Base-by-base conservation (phyloP, 2,888 invertebrate species). In the Dendrolimus houi region DNA sequence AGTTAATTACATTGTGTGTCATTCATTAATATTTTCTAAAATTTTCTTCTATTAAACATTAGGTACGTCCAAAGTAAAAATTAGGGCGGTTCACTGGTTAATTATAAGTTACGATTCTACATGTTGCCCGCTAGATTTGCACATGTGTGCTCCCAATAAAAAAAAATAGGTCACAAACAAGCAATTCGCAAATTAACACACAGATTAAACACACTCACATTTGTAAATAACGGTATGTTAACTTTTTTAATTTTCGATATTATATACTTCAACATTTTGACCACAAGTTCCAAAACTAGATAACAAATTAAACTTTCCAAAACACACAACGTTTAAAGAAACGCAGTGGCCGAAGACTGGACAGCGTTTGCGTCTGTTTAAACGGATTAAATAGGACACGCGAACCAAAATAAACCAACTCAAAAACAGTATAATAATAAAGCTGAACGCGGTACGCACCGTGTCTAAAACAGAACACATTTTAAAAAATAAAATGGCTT, bases 311-410 rank as follows among this genome's bases (percentile, higher is more conserved):
- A 47, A 47, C 47, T 47, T 47, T 47, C 47, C 77, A 72, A 72
- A 78, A 82, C 75, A 85, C 85, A 83, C 87, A 76, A 83, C 88
- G 81, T 85, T 77, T 77, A 75, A 78, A 81, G 81, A 79, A 79
- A 83, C 81, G 79, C 77, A 80, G 77, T 79, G 72, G 78, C 77
- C 77, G 47, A 75, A 87, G 84, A 90, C 89, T 89, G 89, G 87
- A 86, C 81, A 83, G 79, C 83, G 79, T 78, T 73, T 72, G 80
- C 81, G 74, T 71, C 83, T 77, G 76, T 81, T 78, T 81, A 79
- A 87, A 87, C 88, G 85, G 85, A 89, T 89, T 89, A 90, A 88
- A 89, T 90, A 88, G 89, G 89, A 87, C 89, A 89, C 86, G 75
- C 79, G 90, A 88, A 88, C 80, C 83, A 86, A 90, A 90, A 90